Evolutionary conservation across 2,113 vertebrate species (phyloP).

Genomic region (Catharus fuscescens): DNA sequence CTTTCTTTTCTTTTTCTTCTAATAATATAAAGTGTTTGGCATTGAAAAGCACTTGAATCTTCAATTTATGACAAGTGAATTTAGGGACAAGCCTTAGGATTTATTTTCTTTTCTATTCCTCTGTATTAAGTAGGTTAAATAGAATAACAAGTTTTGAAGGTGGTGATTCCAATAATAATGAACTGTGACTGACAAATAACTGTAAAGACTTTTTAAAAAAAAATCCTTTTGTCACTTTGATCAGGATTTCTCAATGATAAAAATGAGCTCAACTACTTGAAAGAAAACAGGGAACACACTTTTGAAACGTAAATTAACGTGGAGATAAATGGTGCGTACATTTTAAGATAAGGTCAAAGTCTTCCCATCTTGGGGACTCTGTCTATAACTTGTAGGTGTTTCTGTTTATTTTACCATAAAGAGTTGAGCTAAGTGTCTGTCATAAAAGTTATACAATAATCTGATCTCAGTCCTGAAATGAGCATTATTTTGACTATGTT

Average conservation of each 20-base stretch:
- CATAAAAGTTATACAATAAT: background rate
- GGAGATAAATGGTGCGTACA: background rate
- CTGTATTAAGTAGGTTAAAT: background rate
- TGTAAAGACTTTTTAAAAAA: background rate
- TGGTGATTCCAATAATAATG: background rate
- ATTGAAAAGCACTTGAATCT: background rate
- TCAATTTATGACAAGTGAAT: background rate
- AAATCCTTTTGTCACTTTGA: background rate
- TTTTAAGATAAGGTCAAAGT: conserved; percentile 9
- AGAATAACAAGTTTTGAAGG: background rate
- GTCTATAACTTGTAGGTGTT: background rate
- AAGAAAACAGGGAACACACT: background rate
- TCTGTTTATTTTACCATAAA: background rate
- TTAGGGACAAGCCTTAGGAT: background rate
- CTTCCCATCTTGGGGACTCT: background rate
- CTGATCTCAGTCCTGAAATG: background rate
- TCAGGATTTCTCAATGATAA: background rate
- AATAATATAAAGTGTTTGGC: background rate
- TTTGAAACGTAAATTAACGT: background rate
- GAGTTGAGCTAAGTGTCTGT: background rate
- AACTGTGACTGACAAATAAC: background rate
- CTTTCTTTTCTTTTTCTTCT: background rate
- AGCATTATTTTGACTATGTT: background rate
- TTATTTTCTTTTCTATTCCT: background rate
- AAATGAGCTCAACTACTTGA: background rate